Evolutionary conservation across 2,113 vertebrate species (phyloP).

Genomic region (Leptosomus discolor): DNA sequence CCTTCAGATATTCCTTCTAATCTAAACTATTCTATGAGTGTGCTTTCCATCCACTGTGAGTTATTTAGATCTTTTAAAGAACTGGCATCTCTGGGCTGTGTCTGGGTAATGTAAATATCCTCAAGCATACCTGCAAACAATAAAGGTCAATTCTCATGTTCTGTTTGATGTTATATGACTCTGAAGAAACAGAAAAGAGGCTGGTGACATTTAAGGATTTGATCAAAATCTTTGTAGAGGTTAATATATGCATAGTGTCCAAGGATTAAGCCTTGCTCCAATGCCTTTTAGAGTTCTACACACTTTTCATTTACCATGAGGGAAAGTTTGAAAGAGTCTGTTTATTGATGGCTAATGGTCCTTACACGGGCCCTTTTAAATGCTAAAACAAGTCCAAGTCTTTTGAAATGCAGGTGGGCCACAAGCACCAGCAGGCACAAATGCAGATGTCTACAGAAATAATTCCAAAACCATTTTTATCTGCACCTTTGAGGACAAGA

Average conservation of each 20-base stretch:
- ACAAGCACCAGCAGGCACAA: background rate
- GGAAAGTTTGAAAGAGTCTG: background rate
- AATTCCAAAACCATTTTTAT: background rate
- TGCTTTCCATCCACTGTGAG: background rate
- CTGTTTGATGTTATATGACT: conserved; percentile 15
- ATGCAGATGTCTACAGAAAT: background rate
- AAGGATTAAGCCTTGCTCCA: conserved; percentile 20
- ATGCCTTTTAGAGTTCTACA: background rate
- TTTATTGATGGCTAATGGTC: background rate
- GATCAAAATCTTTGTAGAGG: conserved; percentile 34
- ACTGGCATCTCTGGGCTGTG: background rate
- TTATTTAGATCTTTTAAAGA: background rate
- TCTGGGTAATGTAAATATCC: background rate
- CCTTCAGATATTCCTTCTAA: background rate
- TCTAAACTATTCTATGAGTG: background rate
- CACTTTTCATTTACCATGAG: background rate
- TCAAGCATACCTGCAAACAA: background rate
- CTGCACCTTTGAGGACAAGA: background rate
- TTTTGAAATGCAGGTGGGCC: background rate
- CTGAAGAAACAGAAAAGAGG: background rate
- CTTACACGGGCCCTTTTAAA: background rate
- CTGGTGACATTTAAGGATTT: conserved; percentile 37
- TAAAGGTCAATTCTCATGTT: background rate
- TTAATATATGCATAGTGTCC: conserved; percentile 15
- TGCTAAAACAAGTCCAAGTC: background rate